phyloP scores from a whole-genome alignment of 2,113 vertebrate species.

The Seriola dumerili region DNA sequence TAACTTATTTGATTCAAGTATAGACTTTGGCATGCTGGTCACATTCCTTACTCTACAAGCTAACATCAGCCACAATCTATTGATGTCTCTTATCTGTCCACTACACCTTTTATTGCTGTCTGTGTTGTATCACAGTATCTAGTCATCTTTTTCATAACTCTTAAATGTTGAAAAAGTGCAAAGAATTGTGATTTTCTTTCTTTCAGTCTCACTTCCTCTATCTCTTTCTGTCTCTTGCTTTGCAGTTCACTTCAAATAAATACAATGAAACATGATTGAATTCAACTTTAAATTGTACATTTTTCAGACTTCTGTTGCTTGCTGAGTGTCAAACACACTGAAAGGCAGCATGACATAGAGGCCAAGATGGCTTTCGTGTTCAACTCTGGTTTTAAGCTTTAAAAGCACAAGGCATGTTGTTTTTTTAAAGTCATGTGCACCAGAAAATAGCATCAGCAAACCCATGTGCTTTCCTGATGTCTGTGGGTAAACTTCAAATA shows the following conservation, averaged over 20 bases:
- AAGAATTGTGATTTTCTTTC: not conserved
- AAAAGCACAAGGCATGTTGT: not conserved
- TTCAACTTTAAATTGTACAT: not conserved
- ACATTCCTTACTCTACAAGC: not conserved
- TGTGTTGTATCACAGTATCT: not conserved
- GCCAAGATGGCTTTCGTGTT: not conserved
- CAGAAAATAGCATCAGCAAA: not conserved
- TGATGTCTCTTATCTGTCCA: too few relatives aligned
- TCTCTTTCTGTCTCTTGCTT: not conserved
- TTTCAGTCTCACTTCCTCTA: not conserved
- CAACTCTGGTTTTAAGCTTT: not conserved
- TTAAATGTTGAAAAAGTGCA: not conserved
- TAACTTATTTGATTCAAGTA: not conserved
- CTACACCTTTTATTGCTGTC: too few relatives aligned
- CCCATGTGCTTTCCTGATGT: not conserved
- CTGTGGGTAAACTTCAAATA: slow-evolving; percentile 23
- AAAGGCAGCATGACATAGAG: not conserved
- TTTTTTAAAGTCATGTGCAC: not conserved
- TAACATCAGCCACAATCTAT: not conserved
- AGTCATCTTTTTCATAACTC: not conserved
- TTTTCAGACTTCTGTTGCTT: not conserved
- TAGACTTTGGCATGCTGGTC: not conserved
- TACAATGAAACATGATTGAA: not conserved
- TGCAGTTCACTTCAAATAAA: not conserved
- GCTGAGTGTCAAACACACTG: not conserved